phyloP scores from a whole-genome alignment of 1,140 invertebrate species.

The Cotesia chilonis region DNA sequence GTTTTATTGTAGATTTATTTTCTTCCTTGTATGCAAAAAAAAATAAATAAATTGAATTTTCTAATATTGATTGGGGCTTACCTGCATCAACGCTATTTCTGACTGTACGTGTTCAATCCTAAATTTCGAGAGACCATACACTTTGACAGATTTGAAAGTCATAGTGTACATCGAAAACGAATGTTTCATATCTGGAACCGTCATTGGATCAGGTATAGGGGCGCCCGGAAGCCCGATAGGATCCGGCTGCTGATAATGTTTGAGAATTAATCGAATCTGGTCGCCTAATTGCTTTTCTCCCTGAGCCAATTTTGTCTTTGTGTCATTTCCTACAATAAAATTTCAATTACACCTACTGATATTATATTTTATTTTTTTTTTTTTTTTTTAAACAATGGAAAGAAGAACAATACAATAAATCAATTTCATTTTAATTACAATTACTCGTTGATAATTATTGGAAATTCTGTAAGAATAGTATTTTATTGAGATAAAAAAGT shows the following conservation, averaged over 20 bases:
- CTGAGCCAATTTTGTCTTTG: conserved; percentile 53
- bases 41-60: too few relatives aligned
- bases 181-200: conserved; percentile 80
- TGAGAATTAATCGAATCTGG: conserved; percentile 76
- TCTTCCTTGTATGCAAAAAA: too few relatives aligned
- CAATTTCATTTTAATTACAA: too few relatives aligned
- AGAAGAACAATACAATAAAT: neutral
- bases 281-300: conserved; percentile 75
- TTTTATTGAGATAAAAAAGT: conserved; percentile 14
- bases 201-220: conserved; percentile 80
- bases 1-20: too few relatives aligned
- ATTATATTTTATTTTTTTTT: conserved; percentile 17
- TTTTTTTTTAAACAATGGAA: conserved; percentile 20
- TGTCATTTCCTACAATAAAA: conserved; percentile 42
- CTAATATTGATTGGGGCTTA: conserved; percentile 45
- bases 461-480: neutral
- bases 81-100: conserved; percentile 75
- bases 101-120: conserved; percentile 73
- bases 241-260: conserved; percentile 84
- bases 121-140: conserved; percentile 82
- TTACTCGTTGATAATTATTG: neutral
- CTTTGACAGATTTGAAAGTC: conserved; percentile 75
- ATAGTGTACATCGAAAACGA: conserved; percentile 75
- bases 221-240: conserved; percentile 79
- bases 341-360: conserved; percentile 3